Evolutionary conservation across 2,888 invertebrate genomes (phyloP).

Genomic region (Tachina lurida): DNA sequence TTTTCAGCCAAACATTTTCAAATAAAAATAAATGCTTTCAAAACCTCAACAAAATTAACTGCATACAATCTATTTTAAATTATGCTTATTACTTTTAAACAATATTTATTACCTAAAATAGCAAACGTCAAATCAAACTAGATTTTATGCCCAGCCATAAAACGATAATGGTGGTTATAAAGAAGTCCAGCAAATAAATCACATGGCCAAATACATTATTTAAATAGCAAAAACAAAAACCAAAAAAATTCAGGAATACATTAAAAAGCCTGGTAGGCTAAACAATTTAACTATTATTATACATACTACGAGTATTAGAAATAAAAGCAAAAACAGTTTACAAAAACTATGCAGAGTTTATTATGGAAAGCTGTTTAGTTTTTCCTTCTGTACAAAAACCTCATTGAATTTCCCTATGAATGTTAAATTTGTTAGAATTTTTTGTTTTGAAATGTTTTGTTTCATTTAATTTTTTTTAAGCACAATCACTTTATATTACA

Average conservation of each 20-base stretch:
- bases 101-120: slow-evolving; percentile 28
- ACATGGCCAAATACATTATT: slow-evolving; percentile 18
- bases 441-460: background rate
- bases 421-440: background rate
- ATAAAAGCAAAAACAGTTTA: background rate
- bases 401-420: slow-evolving; percentile 21
- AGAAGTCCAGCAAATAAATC: slow-evolving; percentile 41
- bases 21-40: background rate
- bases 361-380: slow-evolving; percentile 38
- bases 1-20: background rate
- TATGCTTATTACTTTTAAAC: slow-evolving; percentile 8
- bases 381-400: background rate
- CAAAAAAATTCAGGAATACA: slow-evolving; percentile 24
- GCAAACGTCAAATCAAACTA: slow-evolving; percentile 30
- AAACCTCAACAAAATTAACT: background rate
- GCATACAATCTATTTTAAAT: background rate
- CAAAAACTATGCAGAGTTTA: slow-evolving; percentile 33
- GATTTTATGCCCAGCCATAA: slow-evolving; percentile 16
- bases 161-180: slow-evolving; percentile 37
- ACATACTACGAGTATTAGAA: background rate
- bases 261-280: slow-evolving; percentile 5
- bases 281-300: slow-evolving; percentile 17
- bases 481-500: slow-evolving; percentile 62
- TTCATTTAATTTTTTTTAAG: slow-evolving; percentile 17
- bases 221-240: slow-evolving; percentile 15